Evolutionary conservation across 2,797 vertebrate genomes (phyloP), one percentile per base, ranked within the genome.

Genomic region (Yasuhikotakia modesta): DNA sequence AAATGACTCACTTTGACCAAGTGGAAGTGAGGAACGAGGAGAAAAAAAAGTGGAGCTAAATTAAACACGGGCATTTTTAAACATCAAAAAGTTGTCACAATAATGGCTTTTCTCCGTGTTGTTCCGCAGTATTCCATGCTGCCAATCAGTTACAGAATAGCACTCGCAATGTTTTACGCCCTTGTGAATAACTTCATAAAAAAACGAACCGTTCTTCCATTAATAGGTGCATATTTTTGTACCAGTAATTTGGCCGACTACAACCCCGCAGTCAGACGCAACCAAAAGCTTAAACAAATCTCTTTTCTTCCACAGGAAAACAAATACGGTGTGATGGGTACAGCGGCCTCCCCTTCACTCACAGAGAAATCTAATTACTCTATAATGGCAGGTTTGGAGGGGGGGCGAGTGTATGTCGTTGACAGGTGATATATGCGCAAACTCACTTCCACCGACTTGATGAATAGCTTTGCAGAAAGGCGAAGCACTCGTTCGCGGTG

Each of bases 1-100:
- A 88, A 87, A 89, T 85, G 71, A 85, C 87, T 87, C 67, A 82
- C 80, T 87, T 87, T 88, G 86, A 86, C 85, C 72, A 71, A 74
- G 77, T 76, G 73, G 67, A 75, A 78, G 71, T 78, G 68, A 82
- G 72, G 68, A 80, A 67, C 39, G 70, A 43, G 58, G 7, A 35
- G 48, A 64, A 48, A 75, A 80, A 84, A 82, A 84, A 61, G 55
- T 64, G 79, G 73, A 79, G 55, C 70, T 78, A 83, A 87, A 88
- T 87, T 79, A 80, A 84, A 84, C 81, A 83, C 77, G 79, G 78
- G 72, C 79, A 63, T 83, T 86, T 79, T 76, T 66, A 85, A 71
- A 86, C 84, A 83, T 85, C 83, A 87, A 85, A 35, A 86, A 81
- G 81, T 81, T 79, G 69, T 82, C 73, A 77, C 72, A 79, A 84